Evolutionary conservation across 37 sponge, comb jelly and placozoan species (phyloP).

Genomic region (Bolinopsis microptera): DNA sequence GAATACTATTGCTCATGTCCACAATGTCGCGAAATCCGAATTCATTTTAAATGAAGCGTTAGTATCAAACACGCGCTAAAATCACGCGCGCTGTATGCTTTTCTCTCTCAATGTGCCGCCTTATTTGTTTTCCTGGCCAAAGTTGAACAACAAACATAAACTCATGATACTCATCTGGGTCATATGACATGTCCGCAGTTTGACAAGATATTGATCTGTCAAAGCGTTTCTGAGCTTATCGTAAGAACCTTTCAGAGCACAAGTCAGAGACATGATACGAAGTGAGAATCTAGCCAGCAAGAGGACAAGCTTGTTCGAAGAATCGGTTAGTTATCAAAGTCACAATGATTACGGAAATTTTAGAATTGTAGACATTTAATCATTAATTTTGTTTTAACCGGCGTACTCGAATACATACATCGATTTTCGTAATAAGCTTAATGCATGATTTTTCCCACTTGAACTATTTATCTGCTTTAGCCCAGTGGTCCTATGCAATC

Average conservation of each 20-base stretch:
- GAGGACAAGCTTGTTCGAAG: conserved; percentile 51
- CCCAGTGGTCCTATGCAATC: too few relatives aligned
- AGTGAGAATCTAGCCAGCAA: conserved; percentile 55
- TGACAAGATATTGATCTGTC: too few relatives aligned
- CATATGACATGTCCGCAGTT: too few relatives aligned
- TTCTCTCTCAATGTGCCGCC: neutral
- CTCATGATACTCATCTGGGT: too few relatives aligned
- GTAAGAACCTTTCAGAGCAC: conserved; percentile 30
- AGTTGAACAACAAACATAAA: too few relatives aligned
- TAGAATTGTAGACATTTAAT: too few relatives aligned
- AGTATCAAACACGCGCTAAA: conserved; percentile 28
- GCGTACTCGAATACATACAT: too few relatives aligned
- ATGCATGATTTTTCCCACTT: too few relatives aligned
- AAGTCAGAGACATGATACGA: conserved; percentile 42
- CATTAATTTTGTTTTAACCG: too few relatives aligned
- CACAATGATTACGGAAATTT: too few relatives aligned
- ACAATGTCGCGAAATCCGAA: conserved; percentile 5
- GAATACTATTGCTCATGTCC: neutral
- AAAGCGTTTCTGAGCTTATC: neutral
- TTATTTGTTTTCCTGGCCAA: neutral
- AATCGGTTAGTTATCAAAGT: conserved; percentile 1
- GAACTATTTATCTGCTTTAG: too few relatives aligned
- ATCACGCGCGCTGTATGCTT: neutral
- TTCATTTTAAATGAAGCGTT: neutral
- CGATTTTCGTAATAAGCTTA: too few relatives aligned